Evolutionary conservation across 2,888 invertebrate genomes (phyloP).

Genomic region (Platerodrilus igneus): DNA sequence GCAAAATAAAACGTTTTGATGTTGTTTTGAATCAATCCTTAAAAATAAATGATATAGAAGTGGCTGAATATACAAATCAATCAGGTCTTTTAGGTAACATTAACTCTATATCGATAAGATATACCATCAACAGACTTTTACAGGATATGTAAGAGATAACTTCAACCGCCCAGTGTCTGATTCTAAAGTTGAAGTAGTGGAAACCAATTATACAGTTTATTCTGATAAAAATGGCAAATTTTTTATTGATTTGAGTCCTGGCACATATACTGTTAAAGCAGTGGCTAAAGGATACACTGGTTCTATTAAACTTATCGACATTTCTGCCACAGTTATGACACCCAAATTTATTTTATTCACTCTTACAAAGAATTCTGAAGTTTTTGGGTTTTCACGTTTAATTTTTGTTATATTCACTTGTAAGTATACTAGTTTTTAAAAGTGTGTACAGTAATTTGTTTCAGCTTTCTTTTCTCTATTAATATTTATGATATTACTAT

Average conservation of each 20-base stretch:
- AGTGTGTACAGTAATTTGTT: conserved; percentile 28
- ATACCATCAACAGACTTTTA: too few species aligned
- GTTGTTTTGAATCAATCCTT: conserved; percentile 9
- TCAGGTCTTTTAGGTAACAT: too few species aligned
- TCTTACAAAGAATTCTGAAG: conserved; percentile 60
- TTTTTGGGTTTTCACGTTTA: conserved; percentile 71
- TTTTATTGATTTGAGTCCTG: conserved; percentile 49
- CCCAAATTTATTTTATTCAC: conserved; percentile 63
- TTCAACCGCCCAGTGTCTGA: conserved; percentile 55
- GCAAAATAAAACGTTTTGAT: conserved; percentile 33
- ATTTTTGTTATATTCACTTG: conserved; percentile 72
- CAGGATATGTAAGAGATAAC: conserved; percentile 59
- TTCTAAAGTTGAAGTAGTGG: conserved; percentile 50
- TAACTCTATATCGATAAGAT: too few species aligned
- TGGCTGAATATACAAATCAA: background rate
- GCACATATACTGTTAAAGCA: conserved; percentile 54
- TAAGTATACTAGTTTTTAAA: conserved; percentile 35
- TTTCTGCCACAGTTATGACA: conserved; percentile 42
- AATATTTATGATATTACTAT: conserved; percentile 52
- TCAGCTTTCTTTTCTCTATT: conserved; percentile 56
- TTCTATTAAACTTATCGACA: conserved; percentile 48
- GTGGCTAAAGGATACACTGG: conserved; percentile 58
- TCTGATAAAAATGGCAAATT: conserved; percentile 51
- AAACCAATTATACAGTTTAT: conserved; percentile 43
- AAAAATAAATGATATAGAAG: too few species aligned